Base-by-base conservation (phyloP, 2,113 vertebrate species). In the Pomatostomus ruficeps region DNA sequence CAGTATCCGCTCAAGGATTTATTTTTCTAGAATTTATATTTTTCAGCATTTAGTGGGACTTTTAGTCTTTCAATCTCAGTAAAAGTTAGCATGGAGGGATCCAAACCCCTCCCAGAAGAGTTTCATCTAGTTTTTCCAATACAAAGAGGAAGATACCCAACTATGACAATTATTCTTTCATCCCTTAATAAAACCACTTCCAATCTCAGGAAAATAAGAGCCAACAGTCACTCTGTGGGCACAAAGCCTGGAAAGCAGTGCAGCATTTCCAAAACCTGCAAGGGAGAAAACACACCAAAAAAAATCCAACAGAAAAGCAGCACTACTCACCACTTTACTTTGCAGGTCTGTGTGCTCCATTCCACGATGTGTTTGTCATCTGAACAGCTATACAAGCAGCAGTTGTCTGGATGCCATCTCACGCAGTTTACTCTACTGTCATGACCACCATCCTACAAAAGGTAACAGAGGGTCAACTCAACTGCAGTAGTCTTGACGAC, bases 321-420 rank as follows among this genome's bases (percentile, higher is more conserved):
- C 61, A 40, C 15, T 57, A 91, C 97, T 97, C 43, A 99, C 99
- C 99, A 99, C 88, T 98, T 98, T 3, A 98, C 98, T 98, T 98
- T 99, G 93, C 99, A 99, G 6, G 98, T 98, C 98, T 99, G 98
- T 98, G 98, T 96, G 96, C 98, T 99, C 99, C 99, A 99, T 95
- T 99, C 99, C 57, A 98, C 97, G 22, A 99, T 99, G 96, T 99
- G 96, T 75, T 98, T 98, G 97, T 99, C 99, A 46, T 99, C 98
- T 97, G 99, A 99, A 95, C 99, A 99, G 67, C 99, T 99, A 98
- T 99, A 99, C 85, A 99, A 97, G 93, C 98, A 98, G 83, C 95
- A 97, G 83, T 98, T 98, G 59, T 99, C 98, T 55, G 98, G 98
- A 88, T 99, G 99, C 99, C 99, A 99, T 97, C 99, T 98, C 80